Conservation (phyloP, 2,797 vertebrate species). For the Melanotaenia trifasciata region DNA sequence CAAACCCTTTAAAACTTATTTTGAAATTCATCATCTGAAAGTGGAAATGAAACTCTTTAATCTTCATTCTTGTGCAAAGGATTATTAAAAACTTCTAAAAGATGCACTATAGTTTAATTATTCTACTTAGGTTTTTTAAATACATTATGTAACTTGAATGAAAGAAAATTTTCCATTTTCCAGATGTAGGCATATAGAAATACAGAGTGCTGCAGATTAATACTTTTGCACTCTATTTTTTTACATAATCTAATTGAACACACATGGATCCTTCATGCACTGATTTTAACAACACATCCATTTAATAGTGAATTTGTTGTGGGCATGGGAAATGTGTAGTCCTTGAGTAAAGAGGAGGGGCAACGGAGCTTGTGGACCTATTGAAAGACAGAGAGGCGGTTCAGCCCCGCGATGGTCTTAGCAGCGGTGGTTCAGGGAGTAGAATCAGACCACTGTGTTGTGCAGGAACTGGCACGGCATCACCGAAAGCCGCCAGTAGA, state of each 20-base stretch:
- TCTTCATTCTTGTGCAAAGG: neutral
- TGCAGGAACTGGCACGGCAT: constrained; percentile 65
- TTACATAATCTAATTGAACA: too few species aligned
- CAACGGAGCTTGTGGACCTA: constrained; percentile 70
- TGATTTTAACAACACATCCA: constrained; percentile 9
- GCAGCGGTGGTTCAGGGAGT: constrained; percentile 66
- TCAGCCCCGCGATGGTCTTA: constrained; percentile 66
- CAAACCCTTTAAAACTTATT: neutral
- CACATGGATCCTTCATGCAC: too few species aligned
- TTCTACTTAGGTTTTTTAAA: neutral
- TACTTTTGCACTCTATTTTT: neutral
- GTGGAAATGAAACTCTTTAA: neutral
- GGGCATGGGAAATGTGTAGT: constrained; percentile 46
- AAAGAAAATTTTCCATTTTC: neutral
- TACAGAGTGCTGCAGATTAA: neutral
- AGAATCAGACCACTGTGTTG: constrained; percentile 66
- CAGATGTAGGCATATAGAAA: neutral
- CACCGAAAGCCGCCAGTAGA: constrained; percentile 62
- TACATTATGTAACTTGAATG: neutral
- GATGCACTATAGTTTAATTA: neutral
- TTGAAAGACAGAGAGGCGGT: constrained; percentile 75
- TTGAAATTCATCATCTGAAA: neutral
- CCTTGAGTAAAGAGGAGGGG: constrained; percentile 67
- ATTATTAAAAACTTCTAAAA: neutral
- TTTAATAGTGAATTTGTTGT: constrained; percentile 37